Base-by-base conservation (phyloP, 1,140 invertebrate species). In the Thereuonema tuberculata region DNA sequence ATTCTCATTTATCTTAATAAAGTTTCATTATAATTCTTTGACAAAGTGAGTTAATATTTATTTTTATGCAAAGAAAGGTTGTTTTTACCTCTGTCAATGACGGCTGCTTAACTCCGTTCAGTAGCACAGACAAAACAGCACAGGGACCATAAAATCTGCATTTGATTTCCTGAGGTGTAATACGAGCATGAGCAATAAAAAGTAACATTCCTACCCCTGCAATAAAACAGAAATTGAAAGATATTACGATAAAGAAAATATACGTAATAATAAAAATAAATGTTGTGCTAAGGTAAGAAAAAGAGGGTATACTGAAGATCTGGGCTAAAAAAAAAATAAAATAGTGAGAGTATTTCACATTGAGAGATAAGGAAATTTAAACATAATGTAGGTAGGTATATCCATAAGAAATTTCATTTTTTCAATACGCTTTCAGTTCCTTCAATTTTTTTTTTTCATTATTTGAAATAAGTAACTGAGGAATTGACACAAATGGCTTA, bases 111-210 rank as follows among this genome's bases (percentile, higher is more conserved):
- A 29, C 27, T 26, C 53, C 53, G 27, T 55, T 55, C 53, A 55
- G 27, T 17, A 27, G 17, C 14, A 55, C 53, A 14, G 53, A 55
- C 25, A 29, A 12, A 21, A 55, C 53, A 3, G 53, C 53, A 29
- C 53, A 55, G 5, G 24, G 14, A n/a, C 53, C 53, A 23, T 55
- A 55, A 28, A 55, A 55, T 12, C 53, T 14, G 27, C 53, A 55
- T 29, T 55, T 55, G 28, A 55, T 21, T 23, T 55, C 53, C 27
- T 55, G 53, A 27, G 53, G 17, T 9, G 53, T 55, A 21, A 55
- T 55, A 25, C 53, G 53, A 55, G 53, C 53, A 29, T 55, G 53
- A n/a, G 53, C 53, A 29, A 55, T 55, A 21, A 55, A 55, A 9
- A 55, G 21, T 28, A 55, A 23, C 53, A 55, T 55, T 28, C 53